Evolutionary conservation across 2,797 vertebrate species (phyloP).

Genomic region (Momotus momota): DNA sequence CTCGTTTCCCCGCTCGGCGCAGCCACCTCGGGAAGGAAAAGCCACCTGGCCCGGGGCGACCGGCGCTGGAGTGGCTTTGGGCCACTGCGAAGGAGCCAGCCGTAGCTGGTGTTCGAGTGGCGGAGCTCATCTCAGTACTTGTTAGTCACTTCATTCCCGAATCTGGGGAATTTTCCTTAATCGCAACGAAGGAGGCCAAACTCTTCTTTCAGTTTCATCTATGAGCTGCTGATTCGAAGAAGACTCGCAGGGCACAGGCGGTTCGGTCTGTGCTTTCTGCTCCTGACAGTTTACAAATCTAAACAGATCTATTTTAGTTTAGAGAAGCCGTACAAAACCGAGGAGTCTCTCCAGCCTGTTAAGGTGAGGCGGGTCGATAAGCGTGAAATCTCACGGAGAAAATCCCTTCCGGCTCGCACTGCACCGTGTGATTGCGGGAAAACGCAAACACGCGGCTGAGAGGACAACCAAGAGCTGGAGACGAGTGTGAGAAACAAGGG

Average conservation of each 20-base stretch:
- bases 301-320: conserved; percentile 4
- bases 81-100: neutral
- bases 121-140: neutral
- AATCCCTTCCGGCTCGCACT: neutral
- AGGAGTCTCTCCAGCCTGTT: neutral
- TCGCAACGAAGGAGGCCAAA: neutral
- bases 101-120: neutral
- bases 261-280: neutral
- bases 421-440: neutral
- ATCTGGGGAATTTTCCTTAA: neutral
- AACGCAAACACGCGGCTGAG: neutral
- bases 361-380: neutral
- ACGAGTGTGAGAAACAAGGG: neutral
- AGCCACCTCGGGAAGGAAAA: neutral
- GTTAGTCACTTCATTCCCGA: neutral
- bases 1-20: neutral
- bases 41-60: neutral
- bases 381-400: neutral
- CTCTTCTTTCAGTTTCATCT: neutral
- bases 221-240: neutral
- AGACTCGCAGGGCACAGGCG: neutral
- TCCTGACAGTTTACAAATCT: neutral
- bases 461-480: neutral
- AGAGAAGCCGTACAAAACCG: neutral
- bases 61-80: neutral